Base-by-base conservation (phyloP, 2,113 vertebrate species). In the Phrynosoma blainvillii region DNA sequence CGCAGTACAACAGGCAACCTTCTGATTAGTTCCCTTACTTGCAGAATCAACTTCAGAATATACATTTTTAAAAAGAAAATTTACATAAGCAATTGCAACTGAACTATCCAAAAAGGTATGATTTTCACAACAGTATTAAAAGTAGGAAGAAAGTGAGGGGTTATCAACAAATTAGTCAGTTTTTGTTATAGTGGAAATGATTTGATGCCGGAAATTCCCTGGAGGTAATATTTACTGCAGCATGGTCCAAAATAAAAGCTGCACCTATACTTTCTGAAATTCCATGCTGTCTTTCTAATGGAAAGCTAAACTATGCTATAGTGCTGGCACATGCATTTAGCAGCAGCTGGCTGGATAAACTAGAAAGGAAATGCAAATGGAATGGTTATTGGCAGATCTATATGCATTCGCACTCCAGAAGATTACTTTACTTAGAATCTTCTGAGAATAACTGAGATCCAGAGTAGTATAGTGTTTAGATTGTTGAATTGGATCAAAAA, bases 281-380 rank as follows among this genome's bases (percentile, higher is more conserved):
- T 52, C 40, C 74, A 85, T 77, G 77, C 59, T 86, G 75, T 36
- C 75, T 65, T 79, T 78, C 62, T 54, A 79, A 70, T 78, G 40
- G 27, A 32, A 30, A 79, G 20, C 75, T 78, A 13, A 52, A 78
- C 47, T 40, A 40, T 85, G 54, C 75, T 68, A 52, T 62, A 21
- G 42, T 10, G 27, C 59, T 68, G 84, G 74, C 36, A 66, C 74
- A 78, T 47, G 23, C 23, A 40, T 36, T 59, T 23, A 68, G 74
- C 40, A 66, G 74, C 84, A 78, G 75, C 74, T 66, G 74, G 84
- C 40, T 85, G 73, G 40, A 65, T 47, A 27, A 47, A 47, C 42
- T 77, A 42, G 47, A 85, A 85, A 85, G 21, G 84, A 36, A 14
- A 66, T 78, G 40, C 16, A 42, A 85, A n/a, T 78, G 74, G 59